phyloP scores from a whole-genome alignment of 37 sponge, comb jelly and placozoan species.

The Lycopodina hypogea region DNA sequence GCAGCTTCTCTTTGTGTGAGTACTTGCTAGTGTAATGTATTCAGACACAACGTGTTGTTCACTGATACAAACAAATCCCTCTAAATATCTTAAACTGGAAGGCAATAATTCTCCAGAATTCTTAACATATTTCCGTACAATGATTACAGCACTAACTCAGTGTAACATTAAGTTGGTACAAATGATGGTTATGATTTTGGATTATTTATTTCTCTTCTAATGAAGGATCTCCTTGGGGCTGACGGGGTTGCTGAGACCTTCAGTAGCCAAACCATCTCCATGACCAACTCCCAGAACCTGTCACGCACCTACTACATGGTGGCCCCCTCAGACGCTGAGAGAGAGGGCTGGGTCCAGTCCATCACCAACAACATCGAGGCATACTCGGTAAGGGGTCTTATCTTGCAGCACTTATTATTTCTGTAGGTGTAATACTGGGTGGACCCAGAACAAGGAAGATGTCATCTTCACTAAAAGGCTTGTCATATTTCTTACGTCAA shows the following conservation, averaged over 20 bases:
- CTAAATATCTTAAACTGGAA: no score
- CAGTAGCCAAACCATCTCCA: slow-evolving; percentile 45
- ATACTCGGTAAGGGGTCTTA: slow-evolving; percentile 34
- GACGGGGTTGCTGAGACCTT: slow-evolving; percentile 65
- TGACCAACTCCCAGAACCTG: slow-evolving; percentile 38
- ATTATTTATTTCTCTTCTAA: no score
- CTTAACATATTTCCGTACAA: no score
- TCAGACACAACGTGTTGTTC: no score
- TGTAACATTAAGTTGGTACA: no score
- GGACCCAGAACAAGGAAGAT: not conserved
- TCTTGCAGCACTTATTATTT: no score
- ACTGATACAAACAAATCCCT: no score
- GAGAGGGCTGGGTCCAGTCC: slow-evolving; percentile 49
- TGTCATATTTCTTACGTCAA: not conserved
- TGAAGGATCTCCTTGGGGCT: slow-evolving; percentile 35
- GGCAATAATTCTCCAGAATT: no score
- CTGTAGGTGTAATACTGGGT: not conserved
- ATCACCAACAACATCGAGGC: slow-evolving; percentile 52
- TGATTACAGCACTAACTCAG: no score
- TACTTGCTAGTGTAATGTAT: not conserved
- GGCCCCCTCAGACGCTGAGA: slow-evolving; percentile 59
- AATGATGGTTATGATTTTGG: no score
- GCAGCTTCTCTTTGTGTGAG: slow-evolving; percentile 60
- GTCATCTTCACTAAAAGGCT: not conserved
- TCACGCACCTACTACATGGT: slow-evolving; percentile 71